Conservation (phyloP, 2,888 invertebrate species). For the Coelinius sp. region DNA sequence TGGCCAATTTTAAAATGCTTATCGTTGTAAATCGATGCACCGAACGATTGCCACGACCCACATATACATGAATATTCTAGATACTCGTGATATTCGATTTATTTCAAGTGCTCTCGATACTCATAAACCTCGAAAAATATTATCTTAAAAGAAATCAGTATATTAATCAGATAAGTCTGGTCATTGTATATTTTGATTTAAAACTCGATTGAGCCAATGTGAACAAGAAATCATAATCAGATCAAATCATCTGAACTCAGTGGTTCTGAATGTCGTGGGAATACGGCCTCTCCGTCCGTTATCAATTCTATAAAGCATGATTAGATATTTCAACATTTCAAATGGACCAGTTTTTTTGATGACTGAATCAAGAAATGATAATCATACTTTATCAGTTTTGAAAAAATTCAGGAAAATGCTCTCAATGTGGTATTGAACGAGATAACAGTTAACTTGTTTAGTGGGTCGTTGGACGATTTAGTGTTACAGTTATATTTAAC, state of each 20-base stretch:
- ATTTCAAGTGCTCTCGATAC: slow-evolving; percentile 6
- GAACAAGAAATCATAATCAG: neutral
- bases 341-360: neutral
- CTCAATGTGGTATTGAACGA: neutral
- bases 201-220: neutral
- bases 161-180: neutral
- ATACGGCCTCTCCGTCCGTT: slow-evolving; percentile 12
- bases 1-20: slow-evolving; percentile 33
- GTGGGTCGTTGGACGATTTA: neutral
- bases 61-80: slow-evolving; percentile 39
- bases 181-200: slow-evolving; percentile 9
- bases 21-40: slow-evolving; percentile 28
- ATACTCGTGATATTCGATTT: slow-evolving; percentile 4
- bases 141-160: neutral
- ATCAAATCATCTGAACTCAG: neutral
- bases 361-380: neutral
- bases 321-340: neutral
- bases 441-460: neutral
- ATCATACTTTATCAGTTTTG: slow-evolving; percentile 34
- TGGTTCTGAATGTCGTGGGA: neutral
- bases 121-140: slow-evolving; percentile 8
- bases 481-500: neutral
- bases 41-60: slow-evolving; percentile 44
- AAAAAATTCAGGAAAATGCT: neutral
- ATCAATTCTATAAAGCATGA: slow-evolving; percentile 1